Evolutionary conservation across 1,140 invertebrate species (phyloP), one percentile per base, ranked within the genome.

Genomic region (Cherax destructor): DNA sequence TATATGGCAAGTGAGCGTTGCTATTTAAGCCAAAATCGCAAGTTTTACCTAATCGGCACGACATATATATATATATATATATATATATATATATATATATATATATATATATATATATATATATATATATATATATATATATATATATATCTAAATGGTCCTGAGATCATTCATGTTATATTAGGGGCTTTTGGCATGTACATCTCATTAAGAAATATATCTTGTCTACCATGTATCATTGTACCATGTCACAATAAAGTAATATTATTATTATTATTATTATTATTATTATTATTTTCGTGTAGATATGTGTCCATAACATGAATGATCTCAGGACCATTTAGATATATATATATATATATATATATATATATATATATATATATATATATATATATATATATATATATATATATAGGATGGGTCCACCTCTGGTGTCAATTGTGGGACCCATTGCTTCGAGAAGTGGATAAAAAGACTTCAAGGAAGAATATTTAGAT

Each of bases 21-120:
- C 30, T 41, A 41, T 41, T 41, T 41, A 41, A 2, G 30, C 30
- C 30, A 41, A 41, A 1, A 41, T 41, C 30, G 30, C 30, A 41
- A 41, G 30, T 41, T 41, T 2, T 41, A 2, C 30, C 30, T 41
- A 41, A 1, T 41, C 30, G 30, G 30, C 30, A 41, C 30, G 30
- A 41, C 30, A 41, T 41, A 41, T 41, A 41, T 41, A 41, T 41
- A 41, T 41, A 81, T 81, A n/a, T 83, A 83, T 56, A 13, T 9
- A 56, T 56, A 9, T 56, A 13, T 56, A 56, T 56, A 56, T 56
- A 9, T 56, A 9, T 56, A 7, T 56, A 56, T 56, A 56, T 56
- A 84, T 84, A 84, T 84, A 65, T 84, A 84, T 84, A 83, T 83
- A 83, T 56, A 83, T 69, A 83, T 69, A 83, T 30, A 52, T 74